Conservation (phyloP, 2,888 invertebrate species). For the Ceriagrion tenellum region DNA sequence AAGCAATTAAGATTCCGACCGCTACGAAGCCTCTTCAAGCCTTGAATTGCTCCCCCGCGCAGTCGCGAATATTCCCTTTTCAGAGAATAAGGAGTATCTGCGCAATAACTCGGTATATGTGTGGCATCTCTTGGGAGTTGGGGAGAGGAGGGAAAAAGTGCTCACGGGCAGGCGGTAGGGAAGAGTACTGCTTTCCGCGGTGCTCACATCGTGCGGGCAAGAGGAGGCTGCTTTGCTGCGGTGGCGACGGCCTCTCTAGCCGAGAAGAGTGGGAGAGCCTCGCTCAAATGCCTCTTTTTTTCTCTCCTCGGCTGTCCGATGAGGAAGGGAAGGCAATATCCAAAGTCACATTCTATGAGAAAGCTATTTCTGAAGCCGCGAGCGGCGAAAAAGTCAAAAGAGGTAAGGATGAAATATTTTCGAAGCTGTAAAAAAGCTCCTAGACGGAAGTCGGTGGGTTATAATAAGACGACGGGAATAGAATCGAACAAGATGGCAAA, state of each 20-base stretch:
- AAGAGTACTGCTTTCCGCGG: background rate
- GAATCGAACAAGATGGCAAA: constrained; percentile 2
- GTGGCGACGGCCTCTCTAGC: background rate
- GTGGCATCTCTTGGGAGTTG: background rate
- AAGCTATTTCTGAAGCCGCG: constrained; percentile 35
- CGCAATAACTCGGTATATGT: background rate
- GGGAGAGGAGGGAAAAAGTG: background rate
- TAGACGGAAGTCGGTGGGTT: constrained; percentile 53
- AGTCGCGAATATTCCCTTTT: constrained; percentile 19
- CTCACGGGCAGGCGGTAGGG: background rate
- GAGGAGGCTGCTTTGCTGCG: background rate
- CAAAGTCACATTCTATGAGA: constrained; percentile 7
- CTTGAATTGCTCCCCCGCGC: background rate
- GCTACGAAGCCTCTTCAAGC: background rate
- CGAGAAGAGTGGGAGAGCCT: background rate
- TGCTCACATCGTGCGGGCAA: background rate
- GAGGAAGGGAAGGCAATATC: background rate
- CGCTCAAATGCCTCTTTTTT: background rate
- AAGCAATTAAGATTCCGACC: constrained; percentile 21
- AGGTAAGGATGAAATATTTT: constrained; percentile 55
- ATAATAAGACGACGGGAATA: constrained; percentile 55
- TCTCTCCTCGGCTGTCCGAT: background rate
- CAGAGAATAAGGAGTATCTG: background rate
- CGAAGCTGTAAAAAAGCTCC: constrained; percentile 48
- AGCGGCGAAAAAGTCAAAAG: background rate